Base-by-base conservation (phyloP, 2,113 vertebrate genomes). In the Mionectes macconnelli region DNA sequence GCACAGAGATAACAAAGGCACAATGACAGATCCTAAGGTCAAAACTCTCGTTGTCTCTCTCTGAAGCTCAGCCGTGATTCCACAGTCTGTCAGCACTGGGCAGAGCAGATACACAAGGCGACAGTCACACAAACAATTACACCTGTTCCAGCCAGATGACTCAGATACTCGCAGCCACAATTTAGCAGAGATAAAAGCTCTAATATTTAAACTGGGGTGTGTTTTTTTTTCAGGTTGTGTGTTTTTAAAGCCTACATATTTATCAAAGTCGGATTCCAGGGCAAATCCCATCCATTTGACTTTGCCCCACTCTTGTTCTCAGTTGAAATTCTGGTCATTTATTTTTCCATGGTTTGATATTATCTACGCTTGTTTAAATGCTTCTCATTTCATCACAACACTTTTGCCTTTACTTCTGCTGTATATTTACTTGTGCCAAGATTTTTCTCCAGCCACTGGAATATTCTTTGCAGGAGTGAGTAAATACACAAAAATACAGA, bases 21-120 rank as follows among this genome's bases (percentile, higher is more conserved):
- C 72, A 64, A 18, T 81, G 82, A 90, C 94, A 86, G 81, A 97
- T 92, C 76, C 90, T 95, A 59, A 94, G 89, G 95, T 92, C 95
- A 96, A 79, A 95, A 80, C 73, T 91, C 80, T 67, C 49, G 1
- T 77, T 68, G 87, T 81, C 28, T 57, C 79, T 59, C 1, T 0
- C 82, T 37, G 77, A 19, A 68, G 91, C 84, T 76, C 8, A 79
- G 85, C 3, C 3, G 53, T 5, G 19, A 95, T 64, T 84, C 76
- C 69, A 49, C 1, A 60, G 73, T 86, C 90, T 84, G 94, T 47
- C 77, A 81, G 84, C 77, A 60, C 42, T 66, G 68, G 75, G 30
- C 35, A 92, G 12, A 86, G 66, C 72, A 86, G 87, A 94, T 79
- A 75, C 53, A 52, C 73, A 90, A 18, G 4, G 1, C 13, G 1